A percentile compares a stretch with the other conserved stretches of the same genome.
Conservation (phyloP, 2,888 invertebrate genomes). For the Tipula confusa region DNA sequence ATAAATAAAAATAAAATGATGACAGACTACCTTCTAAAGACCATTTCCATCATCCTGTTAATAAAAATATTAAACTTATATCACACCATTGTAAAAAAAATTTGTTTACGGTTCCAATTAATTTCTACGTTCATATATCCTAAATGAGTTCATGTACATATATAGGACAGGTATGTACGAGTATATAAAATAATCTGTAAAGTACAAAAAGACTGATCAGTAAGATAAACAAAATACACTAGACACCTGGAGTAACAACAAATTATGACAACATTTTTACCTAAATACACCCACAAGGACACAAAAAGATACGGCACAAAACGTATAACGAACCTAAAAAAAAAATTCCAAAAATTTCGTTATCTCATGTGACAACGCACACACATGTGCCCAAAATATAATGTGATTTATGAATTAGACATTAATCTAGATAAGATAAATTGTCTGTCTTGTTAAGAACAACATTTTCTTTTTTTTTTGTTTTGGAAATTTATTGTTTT, state of each 20-base stretch:
- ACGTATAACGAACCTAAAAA: not conserved
- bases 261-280: not conserved
- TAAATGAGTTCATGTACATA: not conserved
- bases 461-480: too few relatives aligned
- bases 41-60: not conserved
- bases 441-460: not conserved
- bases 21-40: not conserved
- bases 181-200: not conserved
- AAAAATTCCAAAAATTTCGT: not conserved
- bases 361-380: constrained; percentile 6
- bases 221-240: not conserved
- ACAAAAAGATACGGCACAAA: not conserved
- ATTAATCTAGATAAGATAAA: constrained; percentile 20
- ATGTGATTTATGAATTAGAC: constrained; percentile 25
- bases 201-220: not conserved
- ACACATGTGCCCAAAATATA: not conserved
- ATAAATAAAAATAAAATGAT: not conserved
- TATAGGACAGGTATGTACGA: not conserved
- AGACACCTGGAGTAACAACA: not conserved
- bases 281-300: not conserved
- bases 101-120: not conserved
- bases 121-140: not conserved
- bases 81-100: not conserved
- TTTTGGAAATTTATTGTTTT: not conserved
- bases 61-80: not conserved